phyloP scores from a whole-genome alignment of 2,113 vertebrate species.

The Lynx canadensis region DNA sequence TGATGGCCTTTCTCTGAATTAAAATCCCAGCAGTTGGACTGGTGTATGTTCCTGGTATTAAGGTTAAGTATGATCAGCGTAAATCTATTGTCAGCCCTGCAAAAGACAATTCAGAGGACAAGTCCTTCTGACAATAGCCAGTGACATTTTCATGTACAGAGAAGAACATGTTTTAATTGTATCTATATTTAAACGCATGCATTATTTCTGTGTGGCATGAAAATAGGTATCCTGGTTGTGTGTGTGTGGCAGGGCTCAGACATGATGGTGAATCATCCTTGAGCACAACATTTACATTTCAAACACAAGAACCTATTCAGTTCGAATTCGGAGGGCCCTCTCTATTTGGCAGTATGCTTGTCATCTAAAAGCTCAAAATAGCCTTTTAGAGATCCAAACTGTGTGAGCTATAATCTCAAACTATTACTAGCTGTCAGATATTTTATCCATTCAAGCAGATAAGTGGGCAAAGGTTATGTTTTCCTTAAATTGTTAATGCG shows the following conservation, averaged over 20 bases:
- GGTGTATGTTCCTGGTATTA: background rate
- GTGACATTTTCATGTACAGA: constrained; percentile 24
- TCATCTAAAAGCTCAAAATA: constrained; percentile 54
- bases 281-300: constrained; percentile 56
- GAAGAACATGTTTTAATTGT: constrained; percentile 33
- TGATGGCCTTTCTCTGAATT: background rate
- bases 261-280: background rate
- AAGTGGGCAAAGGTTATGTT: constrained; percentile 56
- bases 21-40: background rate
- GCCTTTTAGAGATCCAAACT: constrained; percentile 47
- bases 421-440: constrained; percentile 51
- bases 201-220: background rate
- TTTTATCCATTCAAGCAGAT: constrained; percentile 49
- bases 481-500: constrained; percentile 62
- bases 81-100: background rate
- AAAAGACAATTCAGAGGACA: background rate
- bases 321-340: background rate
- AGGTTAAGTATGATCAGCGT: background rate
- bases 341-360: constrained; percentile 15
- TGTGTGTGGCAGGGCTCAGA: background rate
- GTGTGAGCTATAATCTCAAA: background rate
- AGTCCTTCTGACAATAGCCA: background rate
- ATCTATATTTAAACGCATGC: constrained; percentile 1
- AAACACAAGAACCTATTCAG: constrained; percentile 23
- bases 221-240: background rate